Percentiles rank a stretch among this genome's conserved stretches.
Conservation (phyloP, 2,888 invertebrate species). For the Rotaria macrura region DNA sequence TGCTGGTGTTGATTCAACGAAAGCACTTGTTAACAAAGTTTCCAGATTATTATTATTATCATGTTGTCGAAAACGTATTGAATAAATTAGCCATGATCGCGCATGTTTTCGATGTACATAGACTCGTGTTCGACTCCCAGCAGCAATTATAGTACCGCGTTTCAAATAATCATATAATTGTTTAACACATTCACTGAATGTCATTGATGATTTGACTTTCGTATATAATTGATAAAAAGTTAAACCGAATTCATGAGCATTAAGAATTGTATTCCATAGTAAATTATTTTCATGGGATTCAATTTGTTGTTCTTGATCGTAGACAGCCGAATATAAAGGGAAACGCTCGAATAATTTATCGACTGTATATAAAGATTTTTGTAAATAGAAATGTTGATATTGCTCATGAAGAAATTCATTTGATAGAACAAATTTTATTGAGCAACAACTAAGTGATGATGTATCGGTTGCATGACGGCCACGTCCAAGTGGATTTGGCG, state of each 20-base stretch:
- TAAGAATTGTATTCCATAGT: neutral
- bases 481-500: neutral
- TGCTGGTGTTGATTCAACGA: neutral
- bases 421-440: neutral
- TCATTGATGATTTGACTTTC: neutral
- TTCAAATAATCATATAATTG: neutral
- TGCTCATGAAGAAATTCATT: constrained; percentile 7
- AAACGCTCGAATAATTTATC: neutral
- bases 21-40: neutral
- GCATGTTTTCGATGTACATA: neutral
- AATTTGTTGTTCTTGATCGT: neutral
- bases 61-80: neutral
- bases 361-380: neutral
- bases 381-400: neutral
- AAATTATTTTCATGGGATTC: neutral
- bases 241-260: neutral
- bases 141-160: neutral
- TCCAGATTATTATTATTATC: neutral
- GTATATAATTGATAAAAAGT: neutral
- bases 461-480: neutral
- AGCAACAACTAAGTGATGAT: constrained; percentile 9
- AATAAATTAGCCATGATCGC: neutral
- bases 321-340: neutral
- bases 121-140: neutral
- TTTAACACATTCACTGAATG: neutral